Base-by-base conservation (phyloP, 2,888 invertebrate genomes). In the Drosophila parthenogenetica region DNA sequence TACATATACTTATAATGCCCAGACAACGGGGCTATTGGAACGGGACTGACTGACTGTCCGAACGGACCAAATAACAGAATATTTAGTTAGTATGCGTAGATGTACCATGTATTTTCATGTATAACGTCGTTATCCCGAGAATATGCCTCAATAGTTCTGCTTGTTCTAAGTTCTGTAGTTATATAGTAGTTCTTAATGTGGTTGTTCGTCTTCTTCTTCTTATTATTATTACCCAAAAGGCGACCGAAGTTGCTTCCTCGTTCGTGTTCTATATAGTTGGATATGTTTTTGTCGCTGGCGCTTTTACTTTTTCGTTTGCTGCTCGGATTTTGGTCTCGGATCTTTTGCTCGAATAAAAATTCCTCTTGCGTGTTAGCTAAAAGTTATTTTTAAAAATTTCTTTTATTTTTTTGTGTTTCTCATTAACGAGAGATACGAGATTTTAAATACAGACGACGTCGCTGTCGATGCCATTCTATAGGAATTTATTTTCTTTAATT, bases 291-390 rank as follows among this genome's bases (percentile, higher is more conserved):
- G 79, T 78, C 79, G 71, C 69, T 78, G 75, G 76, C 63, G 79
- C 77, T 77, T 79, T 81, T 79, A 79, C 79, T 79, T 77, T 29
- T 80, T 82, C 62, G 60, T 67, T 69, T 60, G 71, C 68, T 71
- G 64, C 51, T 85, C 71, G 58, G 35, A 35, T 35, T 13, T 35
- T 35, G 35, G 39, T 53, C 55, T 70, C 72, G 77, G 69, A 48
- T 83, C 84, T 77, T 77, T 81, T 79, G 83, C 84, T 88, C 79
- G 77, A 78, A 84, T 87, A 79, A 82, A 90, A 90, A 90, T 90
- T 90, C 89, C 80, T 89, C 90, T 90, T 90, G 91, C 89, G 91
- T 91, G 90, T 90, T 88, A 90, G 91, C 91, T 91, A 88, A 90
- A 91, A 89, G 91, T 84, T 91, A 91, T 91, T 91, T 91, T 88